A percentile compares a stretch with the other conserved stretches of the same genome.
These are phyloP conservation scores for Galeruca laticollis DNA, from an alignment of 2,888 invertebrate genomes.

Conservation along the genomic window DNA sequence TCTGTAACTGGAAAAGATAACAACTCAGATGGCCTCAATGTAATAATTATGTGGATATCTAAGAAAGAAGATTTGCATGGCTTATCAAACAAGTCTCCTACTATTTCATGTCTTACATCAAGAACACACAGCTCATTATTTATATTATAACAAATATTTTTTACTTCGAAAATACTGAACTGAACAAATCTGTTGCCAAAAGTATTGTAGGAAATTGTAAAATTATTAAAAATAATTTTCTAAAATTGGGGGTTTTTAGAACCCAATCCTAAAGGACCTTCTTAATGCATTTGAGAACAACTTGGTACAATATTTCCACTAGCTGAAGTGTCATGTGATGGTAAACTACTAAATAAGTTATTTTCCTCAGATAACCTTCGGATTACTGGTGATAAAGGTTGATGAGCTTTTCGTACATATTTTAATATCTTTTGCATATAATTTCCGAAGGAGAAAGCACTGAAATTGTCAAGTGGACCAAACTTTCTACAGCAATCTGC, in stretches of 20 bases:
- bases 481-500: too few relatives aligned
- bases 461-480: too few relatives aligned
- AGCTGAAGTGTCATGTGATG: too few relatives aligned
- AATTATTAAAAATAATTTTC: constrained; percentile 29
- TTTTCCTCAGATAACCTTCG: too few relatives aligned
- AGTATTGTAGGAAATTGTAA: constrained; percentile 34
- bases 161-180: constrained; percentile 36
- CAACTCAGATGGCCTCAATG: constrained; percentile 29
- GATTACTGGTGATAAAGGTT: too few relatives aligned
- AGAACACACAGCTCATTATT: constrained; percentile 33
- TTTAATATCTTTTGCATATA: constrained; percentile 34
- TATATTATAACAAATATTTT: constrained; percentile 35
- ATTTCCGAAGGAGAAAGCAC: constrained; percentile 5
- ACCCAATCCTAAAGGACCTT: constrained; percentile 27
- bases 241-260: constrained; percentile 37
- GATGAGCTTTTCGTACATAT: constrained; percentile 33
- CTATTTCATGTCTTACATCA: constrained; percentile 30
- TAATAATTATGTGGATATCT: constrained; percentile 32
- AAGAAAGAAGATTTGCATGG: too few relatives aligned
- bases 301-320: too few relatives aligned
- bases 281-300: too few relatives aligned
- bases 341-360: too few relatives aligned
- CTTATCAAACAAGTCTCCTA: constrained; percentile 32
- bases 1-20: constrained; percentile 16
- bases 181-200: constrained; percentile 37